Evolutionary conservation across 2,113 vertebrate species (phyloP), one percentile per base, ranked within the genome.

Genomic region (Entosphenus tridentatus): DNA sequence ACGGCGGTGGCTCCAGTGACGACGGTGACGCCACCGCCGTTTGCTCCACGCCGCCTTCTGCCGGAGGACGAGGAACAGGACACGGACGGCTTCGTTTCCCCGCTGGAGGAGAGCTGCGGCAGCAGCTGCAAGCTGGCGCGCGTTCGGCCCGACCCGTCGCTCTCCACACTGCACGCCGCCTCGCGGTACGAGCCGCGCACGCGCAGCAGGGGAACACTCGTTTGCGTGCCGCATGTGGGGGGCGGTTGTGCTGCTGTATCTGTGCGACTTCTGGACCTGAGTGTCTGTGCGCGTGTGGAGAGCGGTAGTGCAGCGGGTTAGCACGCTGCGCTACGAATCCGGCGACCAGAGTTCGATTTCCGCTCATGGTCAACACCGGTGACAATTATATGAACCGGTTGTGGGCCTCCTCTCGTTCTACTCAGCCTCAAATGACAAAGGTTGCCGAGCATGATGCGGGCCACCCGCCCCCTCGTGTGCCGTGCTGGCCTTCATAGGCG

Each of bases 121-220:
- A 83, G 78, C 79, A 82, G 73, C 59, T 85, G 80, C 39, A 39
- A 39, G 39, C 39, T 39, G 39, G 39, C 39, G 39, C 62, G 62
- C 21, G 62, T 11, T 10, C n/a, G n/a, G 62, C 39, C 39, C 3
- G 92, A 98, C 73, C 85, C 87, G 73, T 83, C 83, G 18, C 82
- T 98, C 72, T 93, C 90, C 65, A 97, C 90, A 75, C 84, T 98
- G 70, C 93, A 98, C 71, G 84, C 89, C 1, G 93, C 92, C 71
- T 86, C 87, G 71, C 84, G 80, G 93, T 98, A 83, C 71, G 93
- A 79, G 67, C 12, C 39, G 39, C 6, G 39, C 39, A 7, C 39
- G 6, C 39, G 39, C 39, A 39, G 39, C 39, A 39, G 39, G 39
- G 39, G 39, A 39, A 39, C 39, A 5, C 39, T 39, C 39, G 39